Evolutionary conservation across 1,140 invertebrate species (phyloP), one percentile per base, ranked within the genome.

Genomic region (Metopolophium dirhodum): DNA sequence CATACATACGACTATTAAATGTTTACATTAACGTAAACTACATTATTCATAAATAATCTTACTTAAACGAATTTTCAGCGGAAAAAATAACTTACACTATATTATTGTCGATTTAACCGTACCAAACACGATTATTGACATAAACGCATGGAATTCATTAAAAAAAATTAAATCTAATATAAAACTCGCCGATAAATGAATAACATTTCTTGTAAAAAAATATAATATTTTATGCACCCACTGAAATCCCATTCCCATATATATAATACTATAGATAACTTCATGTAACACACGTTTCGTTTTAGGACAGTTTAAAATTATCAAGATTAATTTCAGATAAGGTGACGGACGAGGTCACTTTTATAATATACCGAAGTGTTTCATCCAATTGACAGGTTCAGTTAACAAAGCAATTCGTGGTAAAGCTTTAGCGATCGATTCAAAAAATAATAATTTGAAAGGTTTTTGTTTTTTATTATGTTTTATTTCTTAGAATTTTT

Each of bases 401-500:
- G 20, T 49, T 51, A 93, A 20, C 82, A n/a, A 83, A 86, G 54
- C 49, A 86, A 86, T 93, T 93, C 49, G 7, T 83, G 22, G 49
- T 54, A 85, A 93, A 37, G 91, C 22, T 85, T 83, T 41, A 11
- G 9, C 47, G 37, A 85, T 54, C 91, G 82, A 93, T 93, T 11
- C 61, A 26, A 49, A 91, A 93, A 85, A 91, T 23, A 83, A 86
- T 93, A 51, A 93, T 93, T 92, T 85, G 14, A 86, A 93, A 93
- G 49, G 91, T 85, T 54, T 91, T 89, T 22, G 23, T 54, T 54
- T 54, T 89, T 89, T 35, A 49, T 61, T 77, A 89, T 47, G n/a
- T 90, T 45, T 41, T 90, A 90, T 61, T 57, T 14, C 22, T 41
- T 41, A 41, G 51, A 30, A 57, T 14, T 23, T 45, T n/a, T 9